Percentiles rank a stretch among this genome's conserved stretches.
These are phyloP conservation scores for Leistus spinibarbis DNA, from an alignment of 2,888 invertebrate species.

Conservation along the genomic window DNA sequence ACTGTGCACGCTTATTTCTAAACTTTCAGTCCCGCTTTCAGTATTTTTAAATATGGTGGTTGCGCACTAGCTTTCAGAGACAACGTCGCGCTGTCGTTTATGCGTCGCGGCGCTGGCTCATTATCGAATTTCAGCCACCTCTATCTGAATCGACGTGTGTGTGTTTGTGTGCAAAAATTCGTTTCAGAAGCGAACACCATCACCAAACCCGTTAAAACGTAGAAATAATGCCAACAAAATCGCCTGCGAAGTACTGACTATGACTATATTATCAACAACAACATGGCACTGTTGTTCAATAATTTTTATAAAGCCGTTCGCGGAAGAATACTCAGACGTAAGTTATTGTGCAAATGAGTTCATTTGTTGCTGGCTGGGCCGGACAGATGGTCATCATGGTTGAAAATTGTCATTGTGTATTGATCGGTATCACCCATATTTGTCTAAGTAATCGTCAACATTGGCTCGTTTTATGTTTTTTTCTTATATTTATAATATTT, in stretches of 20 bases:
- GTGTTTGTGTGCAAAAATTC: neutral
- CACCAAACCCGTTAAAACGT: neutral
- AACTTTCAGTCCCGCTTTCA: neutral
- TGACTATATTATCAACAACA: conserved; percentile 26
- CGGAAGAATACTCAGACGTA: conserved; percentile 38
- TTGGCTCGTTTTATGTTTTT: neutral
- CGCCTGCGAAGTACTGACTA: conserved; percentile 33
- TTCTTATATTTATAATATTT: neutral
- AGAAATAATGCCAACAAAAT: conserved; percentile 12
- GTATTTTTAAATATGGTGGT: neutral
- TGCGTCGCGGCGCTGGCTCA: neutral
- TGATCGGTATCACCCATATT: conserved; percentile 1
- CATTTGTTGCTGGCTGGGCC: neutral
- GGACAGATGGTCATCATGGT: neutral
- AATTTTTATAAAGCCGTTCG: conserved; percentile 37
- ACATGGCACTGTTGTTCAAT: conserved; percentile 38
- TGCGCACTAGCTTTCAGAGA: neutral
- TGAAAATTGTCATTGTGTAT: neutral
- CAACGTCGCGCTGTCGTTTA: neutral
- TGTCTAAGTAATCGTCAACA: neutral
- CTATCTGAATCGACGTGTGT: neutral
- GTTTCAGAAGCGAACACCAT: neutral
- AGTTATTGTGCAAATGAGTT: conserved; percentile 12
- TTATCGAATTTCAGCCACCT: conserved; percentile 4
- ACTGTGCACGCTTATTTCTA: neutral